Evolutionary conservation across 37 sponge, comb jelly and placozoan genomes (phyloP).

Genomic region (Chondrosia reniformis): DNA sequence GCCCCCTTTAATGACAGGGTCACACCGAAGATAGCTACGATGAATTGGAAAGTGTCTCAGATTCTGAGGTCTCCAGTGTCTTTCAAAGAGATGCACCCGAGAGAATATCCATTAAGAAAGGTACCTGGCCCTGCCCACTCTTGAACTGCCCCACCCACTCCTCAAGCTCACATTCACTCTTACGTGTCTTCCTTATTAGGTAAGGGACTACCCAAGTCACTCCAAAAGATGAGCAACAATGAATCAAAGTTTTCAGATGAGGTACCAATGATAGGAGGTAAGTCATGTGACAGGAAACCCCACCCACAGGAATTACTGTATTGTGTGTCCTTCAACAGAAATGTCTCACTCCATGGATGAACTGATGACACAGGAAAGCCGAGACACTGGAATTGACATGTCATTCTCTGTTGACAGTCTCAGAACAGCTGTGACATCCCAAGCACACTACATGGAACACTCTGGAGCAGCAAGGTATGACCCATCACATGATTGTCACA

Average conservation of each 20-base stretch:
- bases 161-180: background rate
- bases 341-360: background rate
- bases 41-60: slow-evolving; percentile 14
- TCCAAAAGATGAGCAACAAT: no score
- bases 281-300: no score
- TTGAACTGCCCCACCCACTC: background rate
- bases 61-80: slow-evolving; percentile 26
- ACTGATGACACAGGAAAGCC: slow-evolving; percentile 4
- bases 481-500: no score
- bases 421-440: background rate
- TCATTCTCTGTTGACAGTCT: background rate
- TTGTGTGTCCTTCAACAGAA: background rate
- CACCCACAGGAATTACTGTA: background rate
- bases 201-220: no score
- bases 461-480: slow-evolving; percentile 33
- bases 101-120: slow-evolving; percentile 58
- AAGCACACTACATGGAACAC: slow-evolving; percentile 33
- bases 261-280: no score
- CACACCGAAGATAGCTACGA: background rate
- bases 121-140: background rate
- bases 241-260: no score
- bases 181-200: background rate
- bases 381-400: slow-evolving; percentile 20
- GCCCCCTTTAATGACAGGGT: background rate
- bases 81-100: slow-evolving; percentile 47